A percentile compares a stretch with the other conserved stretches of the same genome.
These are phyloP conservation scores for Drosophila anomalata DNA, from an alignment of 2,888 invertebrate species.

Conservation along the genomic window DNA sequence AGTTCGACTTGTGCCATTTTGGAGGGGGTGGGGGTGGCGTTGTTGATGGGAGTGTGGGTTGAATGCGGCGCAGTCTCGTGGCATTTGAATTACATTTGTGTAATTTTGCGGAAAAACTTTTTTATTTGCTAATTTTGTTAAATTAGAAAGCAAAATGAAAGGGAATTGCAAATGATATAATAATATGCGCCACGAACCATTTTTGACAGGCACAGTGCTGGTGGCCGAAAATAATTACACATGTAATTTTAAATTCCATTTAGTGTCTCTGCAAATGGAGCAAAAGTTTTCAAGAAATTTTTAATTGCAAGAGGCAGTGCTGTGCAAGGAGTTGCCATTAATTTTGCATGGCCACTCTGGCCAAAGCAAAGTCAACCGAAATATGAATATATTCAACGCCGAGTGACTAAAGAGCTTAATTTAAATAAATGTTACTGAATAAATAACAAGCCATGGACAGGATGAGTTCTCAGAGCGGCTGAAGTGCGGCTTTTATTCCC, in stretches of 20 bases:
- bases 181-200: slow-evolving; percentile 50
- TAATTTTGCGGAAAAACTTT: slow-evolving; percentile 79
- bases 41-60: neutral
- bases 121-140: slow-evolving; percentile 77
- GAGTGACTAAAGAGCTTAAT: slow-evolving; percentile 17
- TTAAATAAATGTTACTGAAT: slow-evolving; percentile 41
- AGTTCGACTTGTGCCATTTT: slow-evolving; percentile 56
- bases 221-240: slow-evolving; percentile 67
- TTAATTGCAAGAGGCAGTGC: slow-evolving; percentile 13
- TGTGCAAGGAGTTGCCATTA: neutral
- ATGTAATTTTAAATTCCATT: slow-evolving; percentile 73
- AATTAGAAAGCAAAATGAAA: slow-evolving; percentile 74
- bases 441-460: slow-evolving; percentile 20
- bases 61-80: slow-evolving; percentile 35
- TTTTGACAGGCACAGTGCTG: slow-evolving; percentile 37
- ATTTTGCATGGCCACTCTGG: neutral
- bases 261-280: slow-evolving; percentile 15
- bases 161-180: slow-evolving; percentile 68
- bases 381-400: slow-evolving; percentile 12
- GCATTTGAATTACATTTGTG: slow-evolving; percentile 78
- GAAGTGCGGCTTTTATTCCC: slow-evolving; percentile 69
- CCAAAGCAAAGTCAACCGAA: neutral
- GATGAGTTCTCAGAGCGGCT: slow-evolving; percentile 26
- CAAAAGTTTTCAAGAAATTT: slow-evolving; percentile 26
- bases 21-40: slow-evolving; percentile 1